Evolutionary conservation across 2,888 invertebrate species (phyloP).

Genomic region (Caenorhabditis macrosperma): DNA sequence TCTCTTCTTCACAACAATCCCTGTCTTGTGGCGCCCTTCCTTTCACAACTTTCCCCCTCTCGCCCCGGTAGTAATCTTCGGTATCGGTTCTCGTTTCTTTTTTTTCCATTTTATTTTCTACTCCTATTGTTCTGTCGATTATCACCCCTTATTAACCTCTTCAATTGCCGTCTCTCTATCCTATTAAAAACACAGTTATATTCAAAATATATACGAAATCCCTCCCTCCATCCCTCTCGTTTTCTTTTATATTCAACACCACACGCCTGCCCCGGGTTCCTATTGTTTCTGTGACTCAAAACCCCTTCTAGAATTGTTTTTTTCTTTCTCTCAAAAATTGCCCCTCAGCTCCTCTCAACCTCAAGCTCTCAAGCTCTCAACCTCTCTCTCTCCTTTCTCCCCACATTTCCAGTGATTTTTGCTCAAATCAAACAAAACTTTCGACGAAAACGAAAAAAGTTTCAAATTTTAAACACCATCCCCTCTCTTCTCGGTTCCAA

Average conservation of each 20-base stretch:
- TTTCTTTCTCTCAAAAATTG: not conserved
- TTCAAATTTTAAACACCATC: conserved; percentile 11
- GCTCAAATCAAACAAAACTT: conserved; percentile 45
- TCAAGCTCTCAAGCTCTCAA: too few relatives aligned
- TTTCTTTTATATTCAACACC: too few relatives aligned
- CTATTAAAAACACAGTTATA: too few relatives aligned
- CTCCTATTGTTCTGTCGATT: too few relatives aligned
- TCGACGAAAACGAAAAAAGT: not conserved
- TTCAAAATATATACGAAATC: too few relatives aligned
- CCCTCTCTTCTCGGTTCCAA: not conserved
- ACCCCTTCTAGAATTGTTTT: too few relatives aligned
- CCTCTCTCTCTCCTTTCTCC: not conserved
- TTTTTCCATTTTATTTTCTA: not conserved
- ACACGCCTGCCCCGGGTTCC: too few relatives aligned
- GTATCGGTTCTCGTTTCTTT: not conserved
- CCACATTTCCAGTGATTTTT: conserved; percentile 46
- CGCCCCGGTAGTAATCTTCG: not conserved
- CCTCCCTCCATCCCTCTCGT: too few relatives aligned
- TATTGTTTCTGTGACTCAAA: too few relatives aligned
- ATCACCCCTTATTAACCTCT: too few relatives aligned
- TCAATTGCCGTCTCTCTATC: too few relatives aligned
- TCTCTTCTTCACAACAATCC: conserved; percentile 22
- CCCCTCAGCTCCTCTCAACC: conserved; percentile 7
- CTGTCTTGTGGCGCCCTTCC: not conserved
- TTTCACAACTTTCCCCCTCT: not conserved